Conservation (phyloP, 2,888 invertebrate genomes). For the Dinocampus coccinellae region DNA sequence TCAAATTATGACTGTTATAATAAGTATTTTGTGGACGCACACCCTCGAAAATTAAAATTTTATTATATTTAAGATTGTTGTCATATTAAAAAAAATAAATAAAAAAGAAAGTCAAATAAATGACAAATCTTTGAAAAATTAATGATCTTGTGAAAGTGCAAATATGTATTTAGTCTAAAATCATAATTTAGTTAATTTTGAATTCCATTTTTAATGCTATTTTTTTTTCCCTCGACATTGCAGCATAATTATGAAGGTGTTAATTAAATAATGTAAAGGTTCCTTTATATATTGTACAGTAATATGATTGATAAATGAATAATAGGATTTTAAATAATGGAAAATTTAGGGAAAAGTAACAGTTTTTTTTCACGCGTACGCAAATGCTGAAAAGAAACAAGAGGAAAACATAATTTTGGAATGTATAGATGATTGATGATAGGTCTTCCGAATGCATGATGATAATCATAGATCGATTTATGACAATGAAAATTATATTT, state of each 20-base stretch:
- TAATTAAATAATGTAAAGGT: neutral
- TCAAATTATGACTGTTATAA: neutral
- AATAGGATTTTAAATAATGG: neutral
- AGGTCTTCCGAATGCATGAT: constrained; percentile 20
- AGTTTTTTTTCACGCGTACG: no score
- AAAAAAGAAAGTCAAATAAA: neutral
- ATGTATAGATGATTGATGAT: neutral
- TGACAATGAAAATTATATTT: neutral
- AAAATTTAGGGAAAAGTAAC: neutral
- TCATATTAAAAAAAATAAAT: neutral
- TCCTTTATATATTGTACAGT: constrained; percentile 16
- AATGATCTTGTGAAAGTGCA: neutral
- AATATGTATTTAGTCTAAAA: neutral
- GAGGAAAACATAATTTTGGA: no score
- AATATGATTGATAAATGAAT: neutral
- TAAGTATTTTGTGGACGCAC: neutral
- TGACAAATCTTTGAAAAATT: neutral
- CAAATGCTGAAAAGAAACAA: neutral
- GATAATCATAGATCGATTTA: no score
- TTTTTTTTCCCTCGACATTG: neutral
- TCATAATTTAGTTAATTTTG: neutral
- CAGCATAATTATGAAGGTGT: neutral
- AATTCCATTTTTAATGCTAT: neutral
- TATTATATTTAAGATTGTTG: constrained; percentile 3
- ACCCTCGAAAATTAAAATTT: neutral